A percentile compares a stretch with the other conserved stretches of the same genome.
Evolutionary conservation across 1,140 invertebrate species (phyloP).

Genomic region (Phenacoccus solenopsis): DNA sequence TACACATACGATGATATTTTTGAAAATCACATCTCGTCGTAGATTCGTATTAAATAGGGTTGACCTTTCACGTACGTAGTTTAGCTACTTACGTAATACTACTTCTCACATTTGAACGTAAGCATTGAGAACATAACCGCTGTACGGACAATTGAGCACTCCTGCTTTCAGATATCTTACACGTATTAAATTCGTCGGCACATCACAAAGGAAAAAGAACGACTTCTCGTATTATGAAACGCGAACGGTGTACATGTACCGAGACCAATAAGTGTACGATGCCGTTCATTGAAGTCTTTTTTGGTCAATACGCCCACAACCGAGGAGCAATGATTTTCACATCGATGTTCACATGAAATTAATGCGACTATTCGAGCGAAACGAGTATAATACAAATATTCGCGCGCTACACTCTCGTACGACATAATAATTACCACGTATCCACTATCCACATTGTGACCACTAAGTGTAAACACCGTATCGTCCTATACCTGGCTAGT

Average conservation of each 20-base stretch:
- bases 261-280: slow-evolving; percentile 9
- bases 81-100: too few relatives aligned
- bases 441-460: neutral
- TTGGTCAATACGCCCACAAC: slow-evolving; percentile 7
- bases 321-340: slow-evolving; percentile 6
- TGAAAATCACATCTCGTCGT: too few relatives aligned
- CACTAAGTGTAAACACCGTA: neutral
- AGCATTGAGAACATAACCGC: too few relatives aligned
- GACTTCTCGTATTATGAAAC: slow-evolving; percentile 8
- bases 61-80: too few relatives aligned
- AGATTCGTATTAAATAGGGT: too few relatives aligned
- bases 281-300: neutral
- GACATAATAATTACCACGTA: neutral
- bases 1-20: too few relatives aligned
- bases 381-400: slow-evolving; percentile 14
- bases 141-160: neutral
- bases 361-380: slow-evolving; percentile 12
- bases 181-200: slow-evolving; percentile 12
- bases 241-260: slow-evolving; percentile 4
- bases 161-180: slow-evolving; percentile 10
- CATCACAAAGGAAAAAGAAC: slow-evolving; percentile 7
- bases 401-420: neutral
- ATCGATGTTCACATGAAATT: slow-evolving; percentile 16
- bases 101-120: too few relatives aligned
- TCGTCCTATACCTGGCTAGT: neutral